Percentiles rank a stretch among this genome's conserved stretches.
Conservation (phyloP, 2,888 invertebrate species). For the Ceriagrion tenellum region DNA sequence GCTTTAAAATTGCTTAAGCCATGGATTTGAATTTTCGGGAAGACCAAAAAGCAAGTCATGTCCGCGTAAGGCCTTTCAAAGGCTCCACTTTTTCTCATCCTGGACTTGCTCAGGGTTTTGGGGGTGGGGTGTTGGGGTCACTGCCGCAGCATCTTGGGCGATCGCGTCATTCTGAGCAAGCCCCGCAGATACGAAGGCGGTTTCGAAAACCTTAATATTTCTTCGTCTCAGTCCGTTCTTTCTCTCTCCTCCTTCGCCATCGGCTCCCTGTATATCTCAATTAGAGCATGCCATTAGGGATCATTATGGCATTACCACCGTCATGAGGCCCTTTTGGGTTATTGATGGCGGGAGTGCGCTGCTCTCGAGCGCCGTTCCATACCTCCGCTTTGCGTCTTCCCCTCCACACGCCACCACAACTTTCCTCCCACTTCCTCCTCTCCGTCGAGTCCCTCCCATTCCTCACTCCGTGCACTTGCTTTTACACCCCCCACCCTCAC, state of each 20-base stretch:
- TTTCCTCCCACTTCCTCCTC: no score
- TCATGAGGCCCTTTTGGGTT: neutral
- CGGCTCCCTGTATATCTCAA: neutral
- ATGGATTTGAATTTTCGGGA: no score
- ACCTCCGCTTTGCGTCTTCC: neutral
- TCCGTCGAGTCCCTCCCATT: neutral
- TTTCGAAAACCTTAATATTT: neutral
- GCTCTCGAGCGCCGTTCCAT: neutral
- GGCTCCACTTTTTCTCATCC: neutral
- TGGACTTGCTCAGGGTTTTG: neutral
- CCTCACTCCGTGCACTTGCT: no score
- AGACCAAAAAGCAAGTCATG: no score
- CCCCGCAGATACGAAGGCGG: neutral
- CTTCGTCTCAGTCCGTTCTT: neutral
- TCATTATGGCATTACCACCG: conserved; percentile 28
- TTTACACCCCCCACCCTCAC: neutral
- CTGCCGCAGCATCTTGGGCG: neutral
- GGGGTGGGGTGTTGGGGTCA: neutral
- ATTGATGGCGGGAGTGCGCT: neutral
- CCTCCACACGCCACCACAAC: no score
- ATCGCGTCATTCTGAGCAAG: neutral
- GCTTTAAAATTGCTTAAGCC: no score
- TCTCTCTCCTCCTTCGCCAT: neutral
- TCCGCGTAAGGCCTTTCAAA: no score
- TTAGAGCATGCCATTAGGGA: conserved; percentile 7